Base-by-base conservation (phyloP, 2,888 invertebrate species). In the Cantharis rufa region DNA sequence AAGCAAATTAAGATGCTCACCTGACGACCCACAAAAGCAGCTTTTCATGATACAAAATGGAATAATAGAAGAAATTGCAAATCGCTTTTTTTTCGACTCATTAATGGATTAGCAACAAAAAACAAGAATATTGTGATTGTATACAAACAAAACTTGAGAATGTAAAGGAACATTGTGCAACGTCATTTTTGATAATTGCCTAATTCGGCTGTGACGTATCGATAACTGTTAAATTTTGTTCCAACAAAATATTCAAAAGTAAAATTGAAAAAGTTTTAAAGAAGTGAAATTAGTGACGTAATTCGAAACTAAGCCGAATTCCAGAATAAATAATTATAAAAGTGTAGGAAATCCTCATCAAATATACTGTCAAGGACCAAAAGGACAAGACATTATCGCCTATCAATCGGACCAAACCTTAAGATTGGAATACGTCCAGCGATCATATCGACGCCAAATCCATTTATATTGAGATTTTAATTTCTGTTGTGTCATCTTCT, bases 401-500 rank as follows among this genome's bases (percentile, higher is more conserved):
- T 82, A 79, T 84, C 85, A 83, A 86, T 86, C 86, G 84, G 81
- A 81, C 81, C 83, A 82, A 84, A 82, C 84, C 84, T 78, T 77
- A 79, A 74, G 71, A 69, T 62, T 78, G 82, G 79, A 83, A 85
- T 86, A 85, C 82, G 83, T 81, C 83, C 83, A 82, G 81, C 79
- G 87, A 87, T 87, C 82, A 83, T 86, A 87, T 87, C 87, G 82
- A 80, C 79, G 80, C 85, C 84, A 86, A 87, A 86, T 86, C 86
- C 86, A 86, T 86, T 87, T 87, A 87, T 87, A 87, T 86, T 87
- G 86, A 87, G 87, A 87, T 87, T 87, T 83, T 81, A 83, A 83
- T 86, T 87, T 85, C 78, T 86, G 86, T 86, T 84, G 82, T 84
- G 86, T 87, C 87, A 87, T 85, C 83, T 82, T 84, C 81, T 78